Base-by-base conservation (phyloP, 2,113 vertebrate genomes). In the Cyphomyrus discorhynchus region DNA sequence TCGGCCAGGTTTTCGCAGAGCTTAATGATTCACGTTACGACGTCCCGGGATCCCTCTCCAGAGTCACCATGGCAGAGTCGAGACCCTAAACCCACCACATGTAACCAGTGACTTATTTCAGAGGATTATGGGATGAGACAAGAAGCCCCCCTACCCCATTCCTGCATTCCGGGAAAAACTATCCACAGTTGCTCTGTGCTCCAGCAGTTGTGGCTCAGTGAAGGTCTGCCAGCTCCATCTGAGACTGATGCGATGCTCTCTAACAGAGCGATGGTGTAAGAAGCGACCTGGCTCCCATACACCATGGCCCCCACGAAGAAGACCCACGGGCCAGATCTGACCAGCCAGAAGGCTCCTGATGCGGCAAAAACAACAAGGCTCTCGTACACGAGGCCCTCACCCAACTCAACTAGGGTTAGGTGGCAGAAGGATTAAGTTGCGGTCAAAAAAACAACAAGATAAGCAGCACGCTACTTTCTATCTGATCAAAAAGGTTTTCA, bases 61-160 rank as follows among this genome's bases (percentile, higher is more conserved):
- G 66, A 70, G 86, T 52, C 90, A 31, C 89, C 89, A 21, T 52
- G 53, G 52, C 82, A 47, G 13, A 86, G 83, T 56, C 24, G 50
- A 89, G 90, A 90, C 84, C 27, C 52, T 24, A 46, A 89, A 85
- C 45, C 86, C 87, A 7, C n/a, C 46, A 45, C 19, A 45, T 35
- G 80, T 90, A 90, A 91, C 53, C 70, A 87, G 89, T 84, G 90
- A 91, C 84, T 89, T 90, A 90, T 87, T 87, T 46, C 74, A 42
- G n/a, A 15, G 46, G 10, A 19, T 39, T 89, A 90, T 89, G 52
- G 88, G 46, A 89, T 82, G 74, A 9, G 66, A 89, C 86, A 58
- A 80, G 49, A 31, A 24, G 52, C 31, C 66, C 46, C 70, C 49
- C 31, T 35, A 49, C 10, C n/a, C 24, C 21, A 85, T 24, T 47